A percentile compares a stretch with the other conserved stretches of the same genome.
Evolutionary conservation across 2,797 vertebrate species (phyloP).

Genomic region (Ptychobarbus kaznakovi): DNA sequence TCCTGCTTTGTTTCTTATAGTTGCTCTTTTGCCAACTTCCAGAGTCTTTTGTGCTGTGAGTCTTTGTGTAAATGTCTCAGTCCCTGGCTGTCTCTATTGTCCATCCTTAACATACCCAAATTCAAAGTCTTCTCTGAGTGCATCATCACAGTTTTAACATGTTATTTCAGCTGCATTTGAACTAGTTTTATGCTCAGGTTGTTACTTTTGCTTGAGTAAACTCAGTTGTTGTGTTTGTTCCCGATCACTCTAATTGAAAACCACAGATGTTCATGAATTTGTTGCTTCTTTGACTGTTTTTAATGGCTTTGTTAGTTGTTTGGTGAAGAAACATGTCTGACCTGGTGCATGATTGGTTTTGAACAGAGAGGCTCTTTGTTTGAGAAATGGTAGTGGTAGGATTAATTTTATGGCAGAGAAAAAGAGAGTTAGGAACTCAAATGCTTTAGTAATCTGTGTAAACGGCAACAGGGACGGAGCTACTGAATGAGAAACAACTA

Average conservation of each 20-base stretch:
- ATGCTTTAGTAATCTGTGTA: conserved; percentile 28
- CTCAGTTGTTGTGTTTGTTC: not conserved
- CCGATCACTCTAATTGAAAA: conserved; percentile 7
- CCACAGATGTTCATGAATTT: conserved; percentile 28
- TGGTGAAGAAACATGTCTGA: conserved; percentile 19
- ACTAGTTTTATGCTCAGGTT: not conserved
- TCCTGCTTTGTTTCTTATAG: conserved; percentile 32
- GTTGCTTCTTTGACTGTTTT: not conserved
- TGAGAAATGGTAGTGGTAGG: conserved; percentile 11
- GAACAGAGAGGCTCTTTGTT: conserved; percentile 24
- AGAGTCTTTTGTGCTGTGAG: conserved; percentile 17
- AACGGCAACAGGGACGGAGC: conserved; percentile 32
- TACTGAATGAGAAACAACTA: conserved; percentile 37
- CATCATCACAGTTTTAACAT: conserved; percentile 1
- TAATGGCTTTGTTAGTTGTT: conserved; percentile 26
- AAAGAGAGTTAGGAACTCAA: conserved; percentile 28
- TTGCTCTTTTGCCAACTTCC: conserved; percentile 25
- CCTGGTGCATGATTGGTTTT: conserved; percentile 43
- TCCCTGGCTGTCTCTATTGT: conserved; percentile 41
- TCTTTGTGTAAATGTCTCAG: conserved; percentile 43
- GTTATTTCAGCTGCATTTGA: conserved; percentile 3
- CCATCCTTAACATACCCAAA: conserved; percentile 3
- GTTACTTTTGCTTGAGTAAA: not conserved
- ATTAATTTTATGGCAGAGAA: conserved; percentile 28
- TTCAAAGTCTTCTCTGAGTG: conserved; percentile 22